These are phyloP conservation scores for Gymnoscelis rufifasciata DNA, from an alignment of 2,888 invertebrate genomes.

Conservation along the genomic window DNA sequence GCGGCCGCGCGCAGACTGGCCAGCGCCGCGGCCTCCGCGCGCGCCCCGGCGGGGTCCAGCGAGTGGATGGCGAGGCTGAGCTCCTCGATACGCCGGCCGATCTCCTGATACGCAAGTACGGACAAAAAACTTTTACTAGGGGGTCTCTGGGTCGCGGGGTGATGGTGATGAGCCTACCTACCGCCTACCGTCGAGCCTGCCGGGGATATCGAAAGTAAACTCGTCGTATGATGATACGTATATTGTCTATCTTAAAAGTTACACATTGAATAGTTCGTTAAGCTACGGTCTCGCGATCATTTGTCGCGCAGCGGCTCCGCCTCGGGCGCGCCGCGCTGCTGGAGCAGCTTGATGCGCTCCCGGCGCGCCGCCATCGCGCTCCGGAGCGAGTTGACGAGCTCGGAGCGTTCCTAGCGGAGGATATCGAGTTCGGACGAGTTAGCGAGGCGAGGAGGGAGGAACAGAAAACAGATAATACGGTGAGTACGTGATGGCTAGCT, in stretches of 20 bases:
- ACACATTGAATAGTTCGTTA: conserved; percentile 20
- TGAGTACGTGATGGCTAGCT: conserved; percentile 48
- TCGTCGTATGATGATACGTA: conserved; percentile 62
- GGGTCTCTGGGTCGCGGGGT: conserved; percentile 51
- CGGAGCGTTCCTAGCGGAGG: conserved; percentile 87
- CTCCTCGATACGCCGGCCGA: conserved; percentile 84
- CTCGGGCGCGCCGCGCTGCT: conserved; percentile 92
- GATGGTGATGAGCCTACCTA: conserved; percentile 24
- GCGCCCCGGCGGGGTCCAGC: conserved; percentile 83
- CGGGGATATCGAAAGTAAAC: conserved; percentile 59
- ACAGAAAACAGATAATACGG: conserved; percentile 61
- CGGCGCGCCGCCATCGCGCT: conserved; percentile 92
- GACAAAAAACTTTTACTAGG: conserved; percentile 71
- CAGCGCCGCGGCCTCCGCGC: conserved; percentile 81
- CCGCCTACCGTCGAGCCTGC: conserved; percentile 26
- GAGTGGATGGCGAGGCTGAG: conserved; percentile 85
- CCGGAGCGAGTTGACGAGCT: conserved; percentile 91
- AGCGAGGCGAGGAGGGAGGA: conserved; percentile 60
- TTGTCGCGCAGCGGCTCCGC: conserved; percentile 84
- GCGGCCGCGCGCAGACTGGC: conserved; percentile 61
- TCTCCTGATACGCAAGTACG: conserved; percentile 83
- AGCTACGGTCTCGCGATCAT: conserved; percentile 60
- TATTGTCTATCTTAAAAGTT: conserved; percentile 52
- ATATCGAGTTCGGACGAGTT: conserved; percentile 66
- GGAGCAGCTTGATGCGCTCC: conserved; percentile 92